Evolutionary conservation across 2,888 invertebrate genomes (phyloP).

Genomic region (Pyrochroa serraticornis): DNA sequence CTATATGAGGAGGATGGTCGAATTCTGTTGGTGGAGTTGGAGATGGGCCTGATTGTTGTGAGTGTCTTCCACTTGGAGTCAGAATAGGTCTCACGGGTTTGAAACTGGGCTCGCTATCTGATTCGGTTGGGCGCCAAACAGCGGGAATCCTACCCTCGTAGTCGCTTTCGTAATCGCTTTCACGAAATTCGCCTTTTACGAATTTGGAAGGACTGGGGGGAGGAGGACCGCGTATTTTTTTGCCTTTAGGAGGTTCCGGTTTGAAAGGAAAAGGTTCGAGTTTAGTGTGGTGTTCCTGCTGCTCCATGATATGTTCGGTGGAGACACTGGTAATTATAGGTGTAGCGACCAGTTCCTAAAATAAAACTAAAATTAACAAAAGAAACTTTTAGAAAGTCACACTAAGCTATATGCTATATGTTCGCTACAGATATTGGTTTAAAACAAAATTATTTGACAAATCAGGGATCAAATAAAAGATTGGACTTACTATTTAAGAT

Average conservation of each 20-base stretch:
- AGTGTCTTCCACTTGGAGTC: slow-evolving; percentile 60
- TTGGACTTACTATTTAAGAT: too few species aligned
- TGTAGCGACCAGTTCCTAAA: slow-evolving; percentile 63
- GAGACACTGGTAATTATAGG: slow-evolving; percentile 61
- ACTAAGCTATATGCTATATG: neutral
- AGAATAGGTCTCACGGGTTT: slow-evolving; percentile 65
- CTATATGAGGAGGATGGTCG: slow-evolving; percentile 59
- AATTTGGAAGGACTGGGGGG: slow-evolving; percentile 71
- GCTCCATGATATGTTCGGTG: slow-evolving; percentile 50
- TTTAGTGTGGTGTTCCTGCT: slow-evolving; percentile 51
- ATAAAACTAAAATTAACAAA: slow-evolving; percentile 30
- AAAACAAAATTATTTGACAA: neutral
- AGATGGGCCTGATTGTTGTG: slow-evolving; percentile 58
- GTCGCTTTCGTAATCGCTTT: slow-evolving; percentile 77
- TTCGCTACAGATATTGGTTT: neutral
- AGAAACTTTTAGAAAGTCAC: neutral
- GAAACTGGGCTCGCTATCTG: slow-evolving; percentile 63
- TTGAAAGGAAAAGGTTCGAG: slow-evolving; percentile 59
- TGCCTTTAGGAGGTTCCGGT: slow-evolving; percentile 53
- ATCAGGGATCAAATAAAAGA: too few species aligned
- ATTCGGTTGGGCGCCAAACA: slow-evolving; percentile 64
- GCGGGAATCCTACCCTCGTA: slow-evolving; percentile 69
- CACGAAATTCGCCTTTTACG: slow-evolving; percentile 67
- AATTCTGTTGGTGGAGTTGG: slow-evolving; percentile 67
- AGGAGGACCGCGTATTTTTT: slow-evolving; percentile 57